Evolutionary conservation across 2,797 vertebrate genomes (phyloP).

Genomic region (Orientallactaga sibirica): DNA sequence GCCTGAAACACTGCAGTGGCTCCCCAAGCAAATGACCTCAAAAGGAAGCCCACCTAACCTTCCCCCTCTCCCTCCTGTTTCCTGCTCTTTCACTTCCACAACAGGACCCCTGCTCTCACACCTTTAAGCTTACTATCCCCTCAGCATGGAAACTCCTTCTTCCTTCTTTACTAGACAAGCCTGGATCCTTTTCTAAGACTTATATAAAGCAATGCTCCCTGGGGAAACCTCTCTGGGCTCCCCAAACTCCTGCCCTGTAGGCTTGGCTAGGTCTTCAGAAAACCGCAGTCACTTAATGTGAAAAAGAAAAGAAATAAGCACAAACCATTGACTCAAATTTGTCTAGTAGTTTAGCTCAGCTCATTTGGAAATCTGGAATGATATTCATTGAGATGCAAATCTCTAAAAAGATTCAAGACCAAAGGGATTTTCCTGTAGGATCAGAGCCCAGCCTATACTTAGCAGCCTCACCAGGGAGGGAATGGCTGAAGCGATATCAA

Average conservation of each 20-base stretch:
- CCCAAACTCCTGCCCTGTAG: not conserved
- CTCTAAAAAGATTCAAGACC: constrained; percentile 32
- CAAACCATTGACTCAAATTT: not conserved
- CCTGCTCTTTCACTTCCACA: not conserved
- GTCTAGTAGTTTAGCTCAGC: not conserved
- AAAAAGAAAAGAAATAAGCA: not conserved
- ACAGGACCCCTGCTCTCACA: not conserved
- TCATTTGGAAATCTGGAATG: not conserved
- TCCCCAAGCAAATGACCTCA: not conserved
- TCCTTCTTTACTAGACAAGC: not conserved
- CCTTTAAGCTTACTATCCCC: not conserved
- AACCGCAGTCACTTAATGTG: not conserved
- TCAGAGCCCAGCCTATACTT: not conserved
- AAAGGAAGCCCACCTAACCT: fast-evolving
- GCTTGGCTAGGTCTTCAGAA: not conserved
- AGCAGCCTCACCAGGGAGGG: not conserved
- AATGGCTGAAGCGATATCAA: not conserved
- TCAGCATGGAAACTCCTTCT: not conserved
- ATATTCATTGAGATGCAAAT: constrained; percentile 40
- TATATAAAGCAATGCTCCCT: not conserved
- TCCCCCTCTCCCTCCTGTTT: not conserved
- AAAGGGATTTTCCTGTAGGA: constrained; percentile 1
- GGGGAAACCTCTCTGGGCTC: not conserved
- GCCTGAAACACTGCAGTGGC: fast-evolving
- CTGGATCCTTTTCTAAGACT: not conserved